Conservation (phyloP, 2,888 invertebrate genomes). For the Hyposoter didymator region DNA sequence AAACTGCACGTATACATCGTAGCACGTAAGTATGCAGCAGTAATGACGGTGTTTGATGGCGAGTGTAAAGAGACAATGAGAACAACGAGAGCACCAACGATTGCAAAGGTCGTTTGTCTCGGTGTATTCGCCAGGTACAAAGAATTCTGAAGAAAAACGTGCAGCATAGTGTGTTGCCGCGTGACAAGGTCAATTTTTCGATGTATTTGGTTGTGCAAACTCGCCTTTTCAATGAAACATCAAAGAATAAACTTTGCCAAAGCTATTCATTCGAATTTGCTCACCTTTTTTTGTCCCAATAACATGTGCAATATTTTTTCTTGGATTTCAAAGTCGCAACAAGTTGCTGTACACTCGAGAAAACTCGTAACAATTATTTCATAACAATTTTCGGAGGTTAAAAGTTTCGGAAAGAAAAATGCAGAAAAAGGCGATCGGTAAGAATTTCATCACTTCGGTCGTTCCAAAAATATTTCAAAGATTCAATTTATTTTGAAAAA, state of each 20-base stretch:
- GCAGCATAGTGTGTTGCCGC: background rate
- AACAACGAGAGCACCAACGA: constrained; percentile 46
- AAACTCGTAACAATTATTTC: background rate
- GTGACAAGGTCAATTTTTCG: constrained; percentile 2
- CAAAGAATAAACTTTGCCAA: background rate
- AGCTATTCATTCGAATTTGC: background rate
- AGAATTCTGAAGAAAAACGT: constrained; percentile 44
- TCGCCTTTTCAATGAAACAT: background rate
- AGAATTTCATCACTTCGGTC: too few relatives aligned
- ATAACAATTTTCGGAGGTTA: background rate
- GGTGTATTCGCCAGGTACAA: constrained; percentile 37
- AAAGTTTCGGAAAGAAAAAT: background rate
- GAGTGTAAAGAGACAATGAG: constrained; percentile 6
- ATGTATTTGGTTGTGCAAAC: background rate
- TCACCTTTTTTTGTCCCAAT: background rate
- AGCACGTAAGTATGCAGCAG: constrained; percentile 6
- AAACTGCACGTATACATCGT: constrained; percentile 25
- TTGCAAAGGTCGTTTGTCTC: constrained; percentile 58
- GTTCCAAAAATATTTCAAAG: too few relatives aligned
- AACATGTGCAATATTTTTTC: background rate
- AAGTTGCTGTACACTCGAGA: background rate
- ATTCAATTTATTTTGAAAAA: too few relatives aligned
- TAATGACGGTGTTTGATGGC: constrained; percentile 25
- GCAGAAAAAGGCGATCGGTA: too few relatives aligned
- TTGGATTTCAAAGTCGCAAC: background rate